These are phyloP conservation scores for Phenganax stokvisi DNA, from an alignment of 92 coral and sea anemone genomes.

Conservation along the genomic window DNA sequence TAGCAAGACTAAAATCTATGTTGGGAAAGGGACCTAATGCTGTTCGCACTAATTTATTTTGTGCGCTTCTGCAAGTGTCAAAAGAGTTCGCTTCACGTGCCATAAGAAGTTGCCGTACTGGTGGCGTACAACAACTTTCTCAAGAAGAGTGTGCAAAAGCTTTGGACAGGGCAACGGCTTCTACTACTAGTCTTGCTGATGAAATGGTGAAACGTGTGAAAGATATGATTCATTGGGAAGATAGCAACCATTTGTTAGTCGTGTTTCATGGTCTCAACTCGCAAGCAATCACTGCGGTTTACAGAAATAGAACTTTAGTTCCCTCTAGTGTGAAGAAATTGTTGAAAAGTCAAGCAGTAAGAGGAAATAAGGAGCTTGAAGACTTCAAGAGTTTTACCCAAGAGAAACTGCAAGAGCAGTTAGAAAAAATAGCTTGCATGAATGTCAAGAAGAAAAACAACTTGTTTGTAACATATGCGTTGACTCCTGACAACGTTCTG, in stretches of 20 bases:
- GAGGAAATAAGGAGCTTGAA: slow-evolving; percentile 55
- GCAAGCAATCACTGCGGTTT: slow-evolving; percentile 72
- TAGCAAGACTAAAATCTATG: slow-evolving; percentile 59
- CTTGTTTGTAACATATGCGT: slow-evolving; percentile 57
- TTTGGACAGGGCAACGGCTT: slow-evolving; percentile 50
- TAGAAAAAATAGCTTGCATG: slow-evolving; percentile 69
- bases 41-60: slow-evolving; percentile 70
- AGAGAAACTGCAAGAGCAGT: slow-evolving; percentile 61
- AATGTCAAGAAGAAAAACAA: slow-evolving; percentile 41
- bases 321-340: slow-evolving; percentile 65
- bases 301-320: slow-evolving; percentile 58
- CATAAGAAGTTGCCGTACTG: slow-evolving; percentile 60
- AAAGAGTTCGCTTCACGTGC: slow-evolving; percentile 90
- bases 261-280: slow-evolving; percentile 67
- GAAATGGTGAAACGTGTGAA: slow-evolving; percentile 78
- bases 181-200: slow-evolving; percentile 46
- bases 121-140: slow-evolving; percentile 61
- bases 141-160: slow-evolving; percentile 56
- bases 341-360: slow-evolving; percentile 61
- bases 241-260: slow-evolving; percentile 76
- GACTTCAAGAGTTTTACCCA: slow-evolving; percentile 67
- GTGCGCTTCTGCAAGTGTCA: slow-evolving; percentile 82
- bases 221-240: slow-evolving; percentile 95
- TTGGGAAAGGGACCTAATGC: slow-evolving; percentile 57
- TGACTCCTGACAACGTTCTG: slow-evolving; percentile 85